Evolutionary conservation across 2,888 invertebrate genomes (phyloP), one percentile per base, ranked within the genome.

Genomic region (Cynaeus angustus): DNA sequence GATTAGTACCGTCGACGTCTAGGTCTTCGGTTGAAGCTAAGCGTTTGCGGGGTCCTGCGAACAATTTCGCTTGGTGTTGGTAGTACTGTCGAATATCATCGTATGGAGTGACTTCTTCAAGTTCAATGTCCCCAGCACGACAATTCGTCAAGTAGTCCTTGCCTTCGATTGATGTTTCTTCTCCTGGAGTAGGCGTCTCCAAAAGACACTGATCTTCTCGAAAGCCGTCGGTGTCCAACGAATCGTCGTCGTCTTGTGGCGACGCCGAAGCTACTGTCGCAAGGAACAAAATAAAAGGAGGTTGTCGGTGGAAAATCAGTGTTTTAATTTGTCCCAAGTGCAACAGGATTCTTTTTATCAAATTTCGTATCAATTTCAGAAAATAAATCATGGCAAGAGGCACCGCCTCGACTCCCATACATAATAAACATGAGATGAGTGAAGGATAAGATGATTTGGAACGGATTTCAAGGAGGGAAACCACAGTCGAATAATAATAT

Each of bases 231-330:
- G 87, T 86, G 78, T 87, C 87, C 84, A 87, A 82, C 55, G 87
- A 87, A 77, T 88, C 88, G 79, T 87, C 88, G 82, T 87, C 87
- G 78, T 87, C 87, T 81, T 87, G 87, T 67, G 87, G 87, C 72
- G 87, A 87, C 75, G 85, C 86, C 77, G 85, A 85, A 75, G 83
- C 80, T 83, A 83, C 79, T 81, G 80, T 77, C 80, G 81, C 77
- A 79, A 75, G 79, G 79, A 79, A 77, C 71, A 77, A 75, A 73
- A 70, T 68, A 72, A 71, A 56, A 55, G 65, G 53, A 66, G 33
- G 59, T 56, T 56, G 55, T 46, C 30, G 45, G 33, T 55, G 45
- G 38, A 50, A 45, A 65, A 50, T 53, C 53, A 48, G 64, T 50
- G 66, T 59, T 52, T 21, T 52, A 41, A 67, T 66, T 62, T 71